Evolutionary conservation across 2,113 vertebrate genomes (phyloP), one percentile per base, ranked within the genome.

Genomic region (Phocoena phocoena): DNA sequence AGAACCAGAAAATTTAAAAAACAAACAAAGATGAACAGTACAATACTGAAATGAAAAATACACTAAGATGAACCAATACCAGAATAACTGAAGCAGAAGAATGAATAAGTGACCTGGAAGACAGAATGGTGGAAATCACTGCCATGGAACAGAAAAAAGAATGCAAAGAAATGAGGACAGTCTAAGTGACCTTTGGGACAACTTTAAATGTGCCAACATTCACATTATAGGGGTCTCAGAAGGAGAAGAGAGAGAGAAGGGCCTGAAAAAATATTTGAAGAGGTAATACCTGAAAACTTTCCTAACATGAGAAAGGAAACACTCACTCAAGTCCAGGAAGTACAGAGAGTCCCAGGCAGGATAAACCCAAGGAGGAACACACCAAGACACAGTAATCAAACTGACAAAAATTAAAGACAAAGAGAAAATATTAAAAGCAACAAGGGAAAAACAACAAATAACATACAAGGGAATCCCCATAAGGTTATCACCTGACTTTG

Each of bases 141-240:
- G 15, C 28, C 44, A 0, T 0, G 28, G 44, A 50, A 25, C 73
- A 50, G 73, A 33, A 17, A 3, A 28, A 44, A 31, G 26, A 47
- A 3, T 1, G 15, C 6, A 28, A 20, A 18, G 44, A 3, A 31
- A 5, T 3, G 58, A 60, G 8, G 58, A 60, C 21, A 25, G 58
- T 23, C 6, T 23, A 23, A 21, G 44, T 31, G 44, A 10, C 44
- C 26, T 20, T 15, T 11, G 73, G 71, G 9, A 33, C 44, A 11
- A 10, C 44, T 1, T 8, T 10, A 44, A 50, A 9, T 2, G 4
- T 17, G 9, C 28, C 44, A 3, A 20, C 26, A 11, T 11, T 31
- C 28, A 0, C 44, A 6, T 0, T 67, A n/a, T 3, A 67, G 65
- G 65, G 14, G 65, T 67, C 65, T 67, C 31, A 33, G 63, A 13